A percentile compares a stretch with the other conserved stretches of the same genome.
These are phyloP conservation scores for Chelonia mydas DNA, from an alignment of 2,797 vertebrate species.

Conservation along the genomic window DNA sequence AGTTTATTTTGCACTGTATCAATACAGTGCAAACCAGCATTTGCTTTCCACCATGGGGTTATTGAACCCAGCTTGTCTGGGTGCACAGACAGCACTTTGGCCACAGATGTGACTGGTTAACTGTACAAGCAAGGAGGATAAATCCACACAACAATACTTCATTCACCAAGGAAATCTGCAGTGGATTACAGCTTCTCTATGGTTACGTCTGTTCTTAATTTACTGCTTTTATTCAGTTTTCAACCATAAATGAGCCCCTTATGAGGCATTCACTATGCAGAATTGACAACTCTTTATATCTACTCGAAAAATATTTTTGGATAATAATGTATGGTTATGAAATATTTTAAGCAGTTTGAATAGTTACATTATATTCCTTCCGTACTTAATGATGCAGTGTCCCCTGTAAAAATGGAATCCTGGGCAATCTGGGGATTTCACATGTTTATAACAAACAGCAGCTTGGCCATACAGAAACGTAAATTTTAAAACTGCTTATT, in stretches of 20 bases:
- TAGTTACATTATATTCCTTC: slow-evolving; percentile 84
- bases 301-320: slow-evolving; percentile 89
- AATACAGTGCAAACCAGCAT: slow-evolving; percentile 80
- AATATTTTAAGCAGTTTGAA: slow-evolving; percentile 86
- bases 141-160: slow-evolving; percentile 89
- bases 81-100: slow-evolving; percentile 81
- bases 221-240: slow-evolving; percentile 93
- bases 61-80: slow-evolving; percentile 83
- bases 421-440: slow-evolving; percentile 78
- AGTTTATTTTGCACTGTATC: slow-evolving; percentile 83
- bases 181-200: slow-evolving; percentile 92
- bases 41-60: slow-evolving; percentile 79
- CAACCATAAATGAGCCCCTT: slow-evolving; percentile 91
- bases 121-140: slow-evolving; percentile 87
- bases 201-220: slow-evolving; percentile 95
- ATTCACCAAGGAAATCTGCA: slow-evolving; percentile 94
- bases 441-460: slow-evolving; percentile 79
- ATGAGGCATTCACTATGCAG: slow-evolving; percentile 86
- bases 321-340: slow-evolving; percentile 88
- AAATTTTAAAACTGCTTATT: slow-evolving; percentile 71
- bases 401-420: slow-evolving; percentile 77
- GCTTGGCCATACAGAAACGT: slow-evolving; percentile 71
- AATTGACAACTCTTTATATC: slow-evolving; percentile 91
- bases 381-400: slow-evolving; percentile 80
- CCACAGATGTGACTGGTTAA: slow-evolving; percentile 92